Evolutionary conservation across 2,113 vertebrate genomes (phyloP), one percentile per base, ranked within the genome.

Genomic region (Chaenocephalus aceratus): DNA sequence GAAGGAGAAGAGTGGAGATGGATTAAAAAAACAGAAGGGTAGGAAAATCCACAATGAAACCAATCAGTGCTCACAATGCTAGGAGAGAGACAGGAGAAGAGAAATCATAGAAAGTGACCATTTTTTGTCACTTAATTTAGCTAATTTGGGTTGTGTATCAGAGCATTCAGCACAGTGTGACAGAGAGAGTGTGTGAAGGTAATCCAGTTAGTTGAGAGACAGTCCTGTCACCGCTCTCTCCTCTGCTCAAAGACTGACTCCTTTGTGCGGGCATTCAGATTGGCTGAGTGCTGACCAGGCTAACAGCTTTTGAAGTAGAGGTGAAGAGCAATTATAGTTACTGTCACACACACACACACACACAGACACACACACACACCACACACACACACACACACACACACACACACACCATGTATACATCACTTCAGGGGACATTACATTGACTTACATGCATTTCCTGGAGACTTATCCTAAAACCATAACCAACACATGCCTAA

Each of bases 251-350:
- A 36, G 58, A 88, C 72, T 44, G 70, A 67, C 78, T 85, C 76
- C 68, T 90, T 76, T 76, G 79, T 82, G 82, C 21, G 0, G 65
- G 52, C 52, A 8, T 45, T 84, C 65, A 87, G 87, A 91, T 87
- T 90, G 90, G 86, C 77, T 85, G 77, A 68, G 21, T 92, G 90
- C 92, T 94, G 94, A 93, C 89, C 80, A 63, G 82, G 85, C 89
- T 92, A 89, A 92, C 94, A 93, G 93, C 86, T 86, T 92, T 88
- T 94, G 91, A 94, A 94, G 92, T 86, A 89, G 88, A 95, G 93
- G 93, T 94, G 92, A 94, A 93, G 92, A 91, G 90, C 88, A 93
- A 92, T 92, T 92, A 92, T 71, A 90, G 89, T 90, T 88, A 71
- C 87, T 85, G 84, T 90, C 91, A 78, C 61, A 85, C 76, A 72